Evolutionary conservation across 2,888 invertebrate species (phyloP), one percentile per base, ranked within the genome.

Genomic region (Carcina quercana): DNA sequence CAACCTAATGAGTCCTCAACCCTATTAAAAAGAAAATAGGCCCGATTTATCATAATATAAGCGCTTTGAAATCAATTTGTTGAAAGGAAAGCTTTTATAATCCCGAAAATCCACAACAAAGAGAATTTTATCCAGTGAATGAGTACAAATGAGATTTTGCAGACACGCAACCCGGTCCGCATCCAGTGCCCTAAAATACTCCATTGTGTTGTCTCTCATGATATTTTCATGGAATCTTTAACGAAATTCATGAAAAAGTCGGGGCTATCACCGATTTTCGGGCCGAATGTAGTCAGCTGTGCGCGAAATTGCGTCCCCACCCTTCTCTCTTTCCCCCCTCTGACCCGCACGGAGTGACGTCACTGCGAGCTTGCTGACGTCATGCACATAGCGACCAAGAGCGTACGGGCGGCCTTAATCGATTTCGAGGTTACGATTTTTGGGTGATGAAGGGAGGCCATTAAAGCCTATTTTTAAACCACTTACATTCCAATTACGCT

Each of bases 341-440:
- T 48, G 39, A 53, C 53, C 62, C 61, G 59, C 39, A 38, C 43
- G 42, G 44, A 56, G 59, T 78, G 76, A 80, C 82, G 79, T 80
- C 78, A 76, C 63, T 39, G 51, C 53, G 52, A 47, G 63, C 60
- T 53, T 52, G 62, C 61, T 79, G 60, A 78, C 82, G 80, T 82
- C 80, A 79, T 68, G 53, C 53, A 59, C 68, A 50, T 60, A 65
- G 60, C 63, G 65, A 59, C 65, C 62, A 64, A 68, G 70, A 69
- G 65, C 65, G 67, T 66, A 64, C 58, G 57, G 58, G 56, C 55
- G 67, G 63, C 73, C 75, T 69, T 71, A 73, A 73, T 76, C 74
- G 71, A 70, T 68, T 66, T 64, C 53, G 65, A 65, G 69, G 71
- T 68, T 70, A 59, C 50, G 45, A 47, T 49, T 42, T 43, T 45